Base-by-base conservation (phyloP, 2,797 vertebrate genomes). In the Arnoldichthys spilopterus region DNA sequence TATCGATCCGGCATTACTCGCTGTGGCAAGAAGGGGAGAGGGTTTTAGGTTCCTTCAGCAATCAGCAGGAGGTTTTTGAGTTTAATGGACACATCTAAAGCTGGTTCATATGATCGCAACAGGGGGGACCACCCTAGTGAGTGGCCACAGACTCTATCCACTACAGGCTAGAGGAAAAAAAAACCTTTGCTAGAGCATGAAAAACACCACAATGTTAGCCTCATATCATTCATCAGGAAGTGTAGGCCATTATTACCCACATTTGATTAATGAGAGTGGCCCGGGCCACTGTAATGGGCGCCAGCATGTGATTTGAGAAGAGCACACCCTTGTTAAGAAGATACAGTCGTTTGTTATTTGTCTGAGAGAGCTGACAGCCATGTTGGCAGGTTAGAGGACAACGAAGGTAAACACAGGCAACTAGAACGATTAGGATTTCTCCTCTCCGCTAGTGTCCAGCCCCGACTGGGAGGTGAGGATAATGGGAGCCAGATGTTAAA, bases 1-100 rank as follows among this genome's bases (percentile, higher is more conserved):
- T 88, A 93, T 93, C 22, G 90, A 93, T 92, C 80, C 64, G 37
- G 32, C 74, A 49, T 67, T 71, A 58, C 63, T 62, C 1, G 49
- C 73, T 77, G 66, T 43, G 64, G 73, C 64, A 53, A 63, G 72
- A 47, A 72, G 24, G 64, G 2, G 40, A 74, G 28, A 47, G 32
- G 72, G 83, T 81, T 81, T 86, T 81, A 77, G 75, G 78, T 84
- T 84, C 77, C 82, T 59, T 72, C 77, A 62, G 59, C 69, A 79
- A 79, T 62, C 40, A 1, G 61, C 56, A 66, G 47, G 30, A 70
- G 72, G 70, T 82, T 82, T 84, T 80, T 80, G 58, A 78, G 72
- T 79, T 68, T 84, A 81, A 86, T 84, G 83, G 81, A 82, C 43
- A 45, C 66, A 75, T 79, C 71, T 61, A 32, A 71, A 78, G 45